phyloP scores from a whole-genome alignment of 92 coral and sea anemone species.

The Nematostella vectensis region DNA sequence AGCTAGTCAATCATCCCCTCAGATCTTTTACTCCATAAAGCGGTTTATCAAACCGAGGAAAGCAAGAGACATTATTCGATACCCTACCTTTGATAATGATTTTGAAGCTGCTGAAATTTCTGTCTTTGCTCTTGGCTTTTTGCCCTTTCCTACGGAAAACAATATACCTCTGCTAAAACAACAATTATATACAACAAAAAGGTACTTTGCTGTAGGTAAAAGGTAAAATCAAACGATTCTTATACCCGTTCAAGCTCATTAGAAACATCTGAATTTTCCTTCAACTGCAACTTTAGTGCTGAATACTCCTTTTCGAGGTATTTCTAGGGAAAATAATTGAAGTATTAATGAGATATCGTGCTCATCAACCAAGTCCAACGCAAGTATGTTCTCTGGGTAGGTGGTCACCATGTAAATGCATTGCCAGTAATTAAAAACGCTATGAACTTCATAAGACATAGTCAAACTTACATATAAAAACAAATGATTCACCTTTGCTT shows the following conservation, averaged over 20 bases:
- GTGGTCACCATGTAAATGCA: too few relatives aligned
- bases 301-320: conserved; percentile 64
- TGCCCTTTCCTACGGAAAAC: conserved; percentile 52
- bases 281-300: conserved; percentile 50
- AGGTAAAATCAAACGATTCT: too few relatives aligned
- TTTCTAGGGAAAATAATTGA: conserved; percentile 39
- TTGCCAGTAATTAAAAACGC: too few relatives aligned
- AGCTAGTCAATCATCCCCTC: too few relatives aligned
- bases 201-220: too few relatives aligned
- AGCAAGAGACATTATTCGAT: too few relatives aligned
- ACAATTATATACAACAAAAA: too few relatives aligned
- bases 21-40: neutral
- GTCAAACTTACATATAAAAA: too few relatives aligned
- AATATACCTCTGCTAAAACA: conserved; percentile 1
- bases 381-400: too few relatives aligned
- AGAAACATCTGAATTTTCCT: conserved; percentile 48
- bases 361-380: too few relatives aligned
- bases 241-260: conserved; percentile 85
- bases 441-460: too few relatives aligned
- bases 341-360: too few relatives aligned
- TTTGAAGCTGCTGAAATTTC: conserved; percentile 83
- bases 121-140: conserved; percentile 77
- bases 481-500: conserved; percentile 69
- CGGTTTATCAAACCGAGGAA: neutral
- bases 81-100: conserved; percentile 92